A percentile compares a stretch with the other conserved stretches of the same genome.
These are phyloP conservation scores for Xenopus laevis DNA, from an alignment of 2,113 vertebrate genomes.

Conservation along the genomic window DNA sequence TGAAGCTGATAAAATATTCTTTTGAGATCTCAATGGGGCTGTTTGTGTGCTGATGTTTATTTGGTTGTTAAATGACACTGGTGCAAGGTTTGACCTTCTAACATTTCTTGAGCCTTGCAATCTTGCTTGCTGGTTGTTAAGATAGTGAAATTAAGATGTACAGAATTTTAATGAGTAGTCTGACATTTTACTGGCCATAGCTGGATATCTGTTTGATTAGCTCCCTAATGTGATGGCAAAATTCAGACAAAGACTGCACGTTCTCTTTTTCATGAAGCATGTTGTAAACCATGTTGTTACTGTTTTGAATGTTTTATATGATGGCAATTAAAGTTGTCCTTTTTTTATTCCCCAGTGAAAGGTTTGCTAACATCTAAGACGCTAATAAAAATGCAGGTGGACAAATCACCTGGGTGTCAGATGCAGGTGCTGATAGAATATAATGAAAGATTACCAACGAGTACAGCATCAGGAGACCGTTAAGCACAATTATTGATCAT, in stretches of 20 bases:
- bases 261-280: too few species aligned
- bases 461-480: background rate
- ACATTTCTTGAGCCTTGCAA: slow-evolving; percentile 29
- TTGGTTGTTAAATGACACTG: slow-evolving; percentile 49
- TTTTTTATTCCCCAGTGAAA: slow-evolving; percentile 47
- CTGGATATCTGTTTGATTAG: slow-evolving; percentile 53
- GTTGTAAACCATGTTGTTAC: too few species aligned
- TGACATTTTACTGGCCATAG: slow-evolving; percentile 56
- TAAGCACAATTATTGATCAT: slow-evolving; percentile 34
- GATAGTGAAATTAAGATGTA: slow-evolving; percentile 50
- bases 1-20: background rate
- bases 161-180: slow-evolving; percentile 49
- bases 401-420: slow-evolving; percentile 18
- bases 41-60: slow-evolving; percentile 36
- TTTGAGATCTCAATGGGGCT: background rate
- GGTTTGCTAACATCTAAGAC: slow-evolving; percentile 26
- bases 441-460: slow-evolving; percentile 18
- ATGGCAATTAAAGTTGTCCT: background rate
- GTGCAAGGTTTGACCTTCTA: slow-evolving; percentile 49
- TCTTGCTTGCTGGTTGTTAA: slow-evolving; percentile 39
- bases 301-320: too few species aligned
- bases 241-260: slow-evolving; percentile 31
- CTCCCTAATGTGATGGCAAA: slow-evolving; percentile 46
- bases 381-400: slow-evolving; percentile 15
- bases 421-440: too few species aligned